Evolutionary conservation across 2,888 invertebrate genomes (phyloP), one percentile per base, ranked within the genome.

Genomic region (Syritta pipiens): DNA sequence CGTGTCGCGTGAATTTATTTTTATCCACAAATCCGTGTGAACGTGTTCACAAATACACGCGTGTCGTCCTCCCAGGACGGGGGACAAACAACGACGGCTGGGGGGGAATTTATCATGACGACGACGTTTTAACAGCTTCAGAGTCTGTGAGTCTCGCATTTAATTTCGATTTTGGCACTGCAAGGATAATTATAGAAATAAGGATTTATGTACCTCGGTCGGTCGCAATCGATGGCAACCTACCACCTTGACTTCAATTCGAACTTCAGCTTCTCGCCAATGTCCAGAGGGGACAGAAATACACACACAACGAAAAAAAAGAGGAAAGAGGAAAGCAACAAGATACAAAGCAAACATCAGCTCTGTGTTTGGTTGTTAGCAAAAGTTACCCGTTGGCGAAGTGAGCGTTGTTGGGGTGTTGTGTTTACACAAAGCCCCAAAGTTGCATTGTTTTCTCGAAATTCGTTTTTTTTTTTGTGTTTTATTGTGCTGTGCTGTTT

Each of bases 341-440:
- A 24, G 32, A 53, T 26, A 59, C 20, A 40, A 22, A 28, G 9
- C 48, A 51, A 60, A 40, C 62, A 60, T 32, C 17, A 14, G 37
- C 32, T 26, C 49, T 75, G 28, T 44, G 22, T 53, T 49, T 1
- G 24, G 37, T 22, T 28, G 62, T 40, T 57, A 19, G 10, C 46
- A 40, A n/a, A 69, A 28, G 49, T 53, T 40, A 32, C 14, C 65
- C 60, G 19, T 10, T 32, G 51, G 71, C 60, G 17, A 49, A 51
- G 30, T 53, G 44, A 37, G 55, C 37, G 57, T 44, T 67, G 53
- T 60, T 72, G 65, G n/a, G n/a, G 63, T 53, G 63, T 40, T 59
- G 14, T 77, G 65, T 77, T 67, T 72, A 65, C 65, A 67, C 65
- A 65, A 77, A 65, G 60, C 28, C 14, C 7, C 60, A 49, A 69